phyloP scores from a whole-genome alignment of 2,888 invertebrate species.

The Lydus trimaculatus region DNA sequence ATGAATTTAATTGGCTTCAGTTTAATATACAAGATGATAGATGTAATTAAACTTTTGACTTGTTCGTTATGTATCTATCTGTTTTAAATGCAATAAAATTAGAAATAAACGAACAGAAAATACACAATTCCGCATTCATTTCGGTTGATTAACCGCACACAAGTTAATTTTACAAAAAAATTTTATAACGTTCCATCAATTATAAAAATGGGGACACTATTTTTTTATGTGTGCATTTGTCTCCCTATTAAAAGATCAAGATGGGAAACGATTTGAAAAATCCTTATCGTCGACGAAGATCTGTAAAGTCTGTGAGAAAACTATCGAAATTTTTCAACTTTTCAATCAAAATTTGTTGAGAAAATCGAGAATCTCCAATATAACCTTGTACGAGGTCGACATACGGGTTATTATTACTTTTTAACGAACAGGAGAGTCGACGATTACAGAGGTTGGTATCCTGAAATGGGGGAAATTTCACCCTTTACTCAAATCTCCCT shows the following conservation, averaged over 20 bases:
- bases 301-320: background rate
- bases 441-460: conserved; percentile 51
- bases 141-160: background rate
- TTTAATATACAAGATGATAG: background rate
- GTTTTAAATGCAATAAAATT: background rate
- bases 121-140: background rate
- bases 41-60: background rate
- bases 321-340: background rate
- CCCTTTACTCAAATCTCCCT: background rate
- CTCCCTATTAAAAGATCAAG: background rate
- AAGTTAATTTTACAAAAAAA: background rate
- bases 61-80: too few relatives aligned
- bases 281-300: background rate
- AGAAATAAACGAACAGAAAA: background rate
- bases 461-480: background rate
- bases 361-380: conserved; percentile 3
- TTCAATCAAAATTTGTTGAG: background rate
- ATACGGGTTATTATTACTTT: conserved; percentile 54
- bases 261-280: background rate
- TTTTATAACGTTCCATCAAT: background rate
- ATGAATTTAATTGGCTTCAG: background rate
- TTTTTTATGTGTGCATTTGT: background rate
- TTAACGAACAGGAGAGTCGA: conserved; percentile 50
- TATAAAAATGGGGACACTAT: background rate
- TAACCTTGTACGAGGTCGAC: conserved; percentile 58